Base-by-base conservation (phyloP, 2,888 invertebrate genomes). In the Dromius quadrimaculatus region DNA sequence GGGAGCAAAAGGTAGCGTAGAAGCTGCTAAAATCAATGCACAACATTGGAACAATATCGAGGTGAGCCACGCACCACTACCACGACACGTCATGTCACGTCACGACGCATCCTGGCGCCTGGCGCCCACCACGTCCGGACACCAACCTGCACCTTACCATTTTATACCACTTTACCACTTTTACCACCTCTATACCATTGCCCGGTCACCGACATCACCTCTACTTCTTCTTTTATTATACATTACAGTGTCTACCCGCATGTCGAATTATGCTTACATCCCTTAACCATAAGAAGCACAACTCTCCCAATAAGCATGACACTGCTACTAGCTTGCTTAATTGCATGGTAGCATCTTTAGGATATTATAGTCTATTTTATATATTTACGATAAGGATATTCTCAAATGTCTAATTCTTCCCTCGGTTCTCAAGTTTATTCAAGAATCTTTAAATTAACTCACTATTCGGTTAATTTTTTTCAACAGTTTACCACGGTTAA, bases 1-100 rank as follows among this genome's bases (percentile, higher is more conserved):
- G 91, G 91, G 91, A 85, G 91, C 91, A 83, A 91, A 91, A 87
- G 90, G 90, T 83, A 91, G 91, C 87, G 91, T 91, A 83, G 91
- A 91, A 84, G 90, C 90, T 81, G 90, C 89, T 82, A 91, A 91
- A 88, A 88, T 90, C 86, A 90, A 90, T 85, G 88, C 90, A 85
- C 90, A 91, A 86, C 90, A 89, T 85, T 91, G 91, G 91, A 90
- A 89, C 85, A 90, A 90, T 85, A 85, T 90, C 81, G 91, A 91
- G 91, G 91, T 91, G 88, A 86, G 87, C 85, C 83, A 59, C 66
- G 71, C 38, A 65, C 63, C 68, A 59, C 50, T 38, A 38, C 13
- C 36, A 59, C 59, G 34, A 59, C 59, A 59, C 59, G 59, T 59
- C 34, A 34, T 36, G 59, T 59, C 34, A 36, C 59, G 36, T 59